A percentile compares a stretch with the other conserved stretches of the same genome.
Evolutionary conservation across 2,113 vertebrate species (phyloP).

Genomic region (Chaetura pelagica): DNA sequence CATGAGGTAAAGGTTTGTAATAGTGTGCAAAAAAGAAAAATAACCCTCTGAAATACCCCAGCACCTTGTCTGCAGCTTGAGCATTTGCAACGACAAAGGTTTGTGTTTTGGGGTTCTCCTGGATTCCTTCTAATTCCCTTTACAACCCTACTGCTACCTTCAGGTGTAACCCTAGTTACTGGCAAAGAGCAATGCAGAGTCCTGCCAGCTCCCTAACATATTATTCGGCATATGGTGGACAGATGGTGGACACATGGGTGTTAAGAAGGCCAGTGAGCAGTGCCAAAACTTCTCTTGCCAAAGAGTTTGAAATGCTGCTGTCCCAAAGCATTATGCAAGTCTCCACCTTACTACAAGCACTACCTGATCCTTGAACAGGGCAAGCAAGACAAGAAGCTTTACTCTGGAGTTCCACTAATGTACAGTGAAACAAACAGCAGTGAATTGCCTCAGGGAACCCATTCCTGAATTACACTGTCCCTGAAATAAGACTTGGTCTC

Average conservation of each 20-base stretch:
- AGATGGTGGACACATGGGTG: conserved; percentile 1
- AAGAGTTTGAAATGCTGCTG: not conserved
- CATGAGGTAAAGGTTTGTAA: not conserved
- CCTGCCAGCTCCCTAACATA: not conserved
- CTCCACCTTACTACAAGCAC: not conserved
- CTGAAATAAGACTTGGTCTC: not conserved
- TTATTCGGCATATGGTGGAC: not conserved
- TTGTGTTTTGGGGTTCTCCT: not conserved
- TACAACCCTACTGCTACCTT: not conserved
- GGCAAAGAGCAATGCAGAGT: not conserved
- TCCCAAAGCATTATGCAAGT: not conserved
- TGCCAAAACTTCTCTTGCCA: not conserved
- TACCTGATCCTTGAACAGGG: not conserved
- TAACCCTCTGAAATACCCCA: not conserved
- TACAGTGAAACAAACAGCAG: not conserved
- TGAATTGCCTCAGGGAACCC: not conserved
- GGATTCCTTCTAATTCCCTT: not conserved
- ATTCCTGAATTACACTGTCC: not conserved
- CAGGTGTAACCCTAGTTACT: not conserved
- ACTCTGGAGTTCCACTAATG: not conserved
- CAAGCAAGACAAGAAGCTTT: not conserved
- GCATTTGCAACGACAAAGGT: not conserved
- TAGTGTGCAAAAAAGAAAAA: not conserved
- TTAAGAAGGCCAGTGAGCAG: not conserved
- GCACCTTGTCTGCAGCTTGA: not conserved